These are phyloP conservation scores for Ormyrus labotus DNA, from an alignment of 2,888 invertebrate genomes.

Conservation along the genomic window DNA sequence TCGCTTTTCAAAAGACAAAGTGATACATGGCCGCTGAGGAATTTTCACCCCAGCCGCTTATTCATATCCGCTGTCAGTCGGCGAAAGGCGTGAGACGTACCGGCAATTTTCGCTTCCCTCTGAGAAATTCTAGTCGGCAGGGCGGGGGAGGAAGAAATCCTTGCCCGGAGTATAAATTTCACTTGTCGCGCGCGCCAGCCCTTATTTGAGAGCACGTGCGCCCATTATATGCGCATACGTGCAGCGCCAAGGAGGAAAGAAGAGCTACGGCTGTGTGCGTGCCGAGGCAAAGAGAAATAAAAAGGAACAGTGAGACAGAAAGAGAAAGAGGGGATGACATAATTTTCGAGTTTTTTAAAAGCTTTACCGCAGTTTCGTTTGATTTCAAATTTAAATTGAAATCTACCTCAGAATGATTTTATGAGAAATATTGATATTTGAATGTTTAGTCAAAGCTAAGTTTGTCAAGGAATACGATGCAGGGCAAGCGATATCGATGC, in stretches of 20 bases:
- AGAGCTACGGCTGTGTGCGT: neutral
- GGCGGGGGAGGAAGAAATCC: conserved; percentile 34
- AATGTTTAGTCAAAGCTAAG: no score
- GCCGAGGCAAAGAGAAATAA: neutral
- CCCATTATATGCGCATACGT: conserved; percentile 38
- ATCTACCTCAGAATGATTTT: no score
- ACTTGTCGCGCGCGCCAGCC: conserved; percentile 40
- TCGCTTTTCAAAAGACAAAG: neutral
- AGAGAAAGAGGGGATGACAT: no score
- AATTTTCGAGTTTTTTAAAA: no score
- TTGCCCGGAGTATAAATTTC: conserved; percentile 47
- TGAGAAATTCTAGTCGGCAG: neutral
- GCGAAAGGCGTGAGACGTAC: neutral
- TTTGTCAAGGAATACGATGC: no score
- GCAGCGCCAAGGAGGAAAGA: neutral
- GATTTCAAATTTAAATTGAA: no score
- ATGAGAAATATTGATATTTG: no score
- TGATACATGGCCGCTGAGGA: conserved; percentile 29
- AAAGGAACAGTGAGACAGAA: neutral
- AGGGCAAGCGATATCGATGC: no score
- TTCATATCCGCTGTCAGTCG: conserved; percentile 48
- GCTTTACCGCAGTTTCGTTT: no score
- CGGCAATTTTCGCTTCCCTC: conserved; percentile 29
- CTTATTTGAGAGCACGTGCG: conserved; percentile 47
- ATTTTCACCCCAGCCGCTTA: conserved; percentile 13